Evolutionary conservation across 2,113 vertebrate species (phyloP).

Genomic region (Formicarius rufipectus): DNA sequence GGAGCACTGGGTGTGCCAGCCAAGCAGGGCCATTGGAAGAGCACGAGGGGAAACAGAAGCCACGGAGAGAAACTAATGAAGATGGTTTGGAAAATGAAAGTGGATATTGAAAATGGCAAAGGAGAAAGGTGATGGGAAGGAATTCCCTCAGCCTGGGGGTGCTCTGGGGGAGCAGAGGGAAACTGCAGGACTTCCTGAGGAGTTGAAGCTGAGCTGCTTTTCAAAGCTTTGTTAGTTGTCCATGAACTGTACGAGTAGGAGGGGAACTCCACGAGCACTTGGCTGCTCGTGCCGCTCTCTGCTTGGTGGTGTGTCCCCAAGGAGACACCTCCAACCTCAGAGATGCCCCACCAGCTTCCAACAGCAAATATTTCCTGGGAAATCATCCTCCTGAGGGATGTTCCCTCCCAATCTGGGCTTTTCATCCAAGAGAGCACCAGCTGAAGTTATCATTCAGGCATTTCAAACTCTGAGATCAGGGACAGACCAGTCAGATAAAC

Average conservation of each 20-base stretch:
- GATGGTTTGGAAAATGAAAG: background rate
- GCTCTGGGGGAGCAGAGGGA: background rate
- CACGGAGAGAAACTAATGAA: background rate
- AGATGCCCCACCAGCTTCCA: background rate
- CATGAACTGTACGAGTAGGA: background rate
- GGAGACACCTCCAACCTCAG: background rate
- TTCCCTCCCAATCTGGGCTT: background rate
- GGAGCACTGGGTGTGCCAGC: rapidly evolving
- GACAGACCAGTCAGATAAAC: background rate
- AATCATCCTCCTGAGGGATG: background rate
- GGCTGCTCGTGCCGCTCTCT: background rate
- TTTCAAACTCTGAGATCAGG: background rate
- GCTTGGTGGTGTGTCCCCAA: background rate
- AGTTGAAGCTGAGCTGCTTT: background rate
- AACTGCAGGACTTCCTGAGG: background rate
- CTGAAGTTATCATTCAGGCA: background rate
- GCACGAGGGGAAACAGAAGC: rapidly evolving
- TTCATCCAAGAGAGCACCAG: background rate
- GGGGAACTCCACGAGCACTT: rapidly evolving
- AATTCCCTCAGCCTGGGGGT: rapidly evolving
- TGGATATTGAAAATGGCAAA: background rate
- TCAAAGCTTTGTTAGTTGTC: background rate
- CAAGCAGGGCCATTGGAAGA: rapidly evolving
- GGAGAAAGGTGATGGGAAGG: background rate
- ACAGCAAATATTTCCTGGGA: background rate